Evolutionary conservation across 1,140 invertebrate genomes (phyloP).

Genomic region (Cotesia vestalis): DNA sequence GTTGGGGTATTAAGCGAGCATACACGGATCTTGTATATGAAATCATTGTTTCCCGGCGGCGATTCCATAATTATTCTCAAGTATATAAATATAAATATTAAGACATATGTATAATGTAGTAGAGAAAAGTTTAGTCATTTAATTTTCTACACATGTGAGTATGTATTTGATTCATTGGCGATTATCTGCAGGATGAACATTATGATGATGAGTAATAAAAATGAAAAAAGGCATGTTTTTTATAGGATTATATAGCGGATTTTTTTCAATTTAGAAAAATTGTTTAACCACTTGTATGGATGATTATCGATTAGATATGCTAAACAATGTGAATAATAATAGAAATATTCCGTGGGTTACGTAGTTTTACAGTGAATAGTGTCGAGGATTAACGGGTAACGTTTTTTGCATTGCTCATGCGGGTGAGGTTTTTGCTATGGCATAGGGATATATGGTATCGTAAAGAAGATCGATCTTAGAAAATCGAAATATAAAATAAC

Average conservation of each 20-base stretch:
- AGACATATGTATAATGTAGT: slow-evolving; percentile 36
- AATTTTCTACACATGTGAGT: background rate
- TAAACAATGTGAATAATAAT: slow-evolving; percentile 39
- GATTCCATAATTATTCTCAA: slow-evolving; percentile 52
- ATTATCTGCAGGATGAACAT: slow-evolving; percentile 34
- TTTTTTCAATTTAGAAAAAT: background rate
- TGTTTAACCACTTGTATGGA: background rate
- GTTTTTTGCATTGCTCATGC: background rate
- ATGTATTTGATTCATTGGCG: slow-evolving; percentile 34
- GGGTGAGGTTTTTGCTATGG: slow-evolving; percentile 16
- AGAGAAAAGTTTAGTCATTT: no score
- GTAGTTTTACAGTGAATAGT: slow-evolving; percentile 19
- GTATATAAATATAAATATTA: slow-evolving; percentile 1
- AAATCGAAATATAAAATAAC: no score
- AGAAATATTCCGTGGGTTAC: slow-evolving; percentile 25
- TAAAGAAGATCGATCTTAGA: no score
- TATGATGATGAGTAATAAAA: slow-evolving; percentile 26
- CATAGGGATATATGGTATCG: no score
- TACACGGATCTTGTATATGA: slow-evolving; percentile 45
- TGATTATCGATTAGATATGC: slow-evolving; percentile 39
- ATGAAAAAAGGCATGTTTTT: background rate
- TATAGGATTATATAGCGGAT: slow-evolving; percentile 12
- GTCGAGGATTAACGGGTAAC: slow-evolving; percentile 14
- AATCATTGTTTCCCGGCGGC: slow-evolving; percentile 52
- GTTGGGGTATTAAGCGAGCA: no score